A percentile compares a stretch with the other conserved stretches of the same genome.
Conservation (phyloP, 2,113 vertebrate genomes). For the Tetrax tetrax region DNA sequence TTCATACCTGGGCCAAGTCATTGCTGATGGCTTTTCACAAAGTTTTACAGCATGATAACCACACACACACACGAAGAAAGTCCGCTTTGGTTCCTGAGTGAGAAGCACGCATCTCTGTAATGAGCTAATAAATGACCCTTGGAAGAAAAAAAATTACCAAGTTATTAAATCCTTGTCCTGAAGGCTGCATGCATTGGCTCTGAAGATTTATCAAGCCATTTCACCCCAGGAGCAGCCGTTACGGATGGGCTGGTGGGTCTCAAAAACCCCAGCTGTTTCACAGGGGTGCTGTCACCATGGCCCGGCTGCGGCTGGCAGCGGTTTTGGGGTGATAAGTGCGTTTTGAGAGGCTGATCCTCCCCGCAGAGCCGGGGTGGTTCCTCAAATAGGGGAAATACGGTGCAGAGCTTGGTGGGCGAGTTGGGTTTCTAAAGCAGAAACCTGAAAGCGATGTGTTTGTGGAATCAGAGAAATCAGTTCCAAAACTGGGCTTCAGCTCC, state of each 20-base stretch:
- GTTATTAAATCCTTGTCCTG: not conserved
- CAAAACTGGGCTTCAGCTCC: not conserved
- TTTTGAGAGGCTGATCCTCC: not conserved
- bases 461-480: not conserved
- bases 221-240: not conserved
- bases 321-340: not conserved
- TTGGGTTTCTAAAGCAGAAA: not conserved
- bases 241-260: not conserved
- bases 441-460: not conserved
- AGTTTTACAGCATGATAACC: not conserved
- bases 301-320: not conserved
- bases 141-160: not conserved
- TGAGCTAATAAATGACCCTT: not conserved
- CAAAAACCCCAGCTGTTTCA: not conserved
- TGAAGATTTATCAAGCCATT: not conserved
- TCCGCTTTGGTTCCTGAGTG: not conserved
- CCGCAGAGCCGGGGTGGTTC: fast-evolving
- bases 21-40: not conserved
- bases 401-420: no score
- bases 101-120: not conserved
- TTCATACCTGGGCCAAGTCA: not conserved
- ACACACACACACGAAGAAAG: not conserved
- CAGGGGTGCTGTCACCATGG: not conserved
- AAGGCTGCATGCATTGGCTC: not conserved
- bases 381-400: not conserved